Evolutionary conservation across 2,797 vertebrate genomes (phyloP).

Genomic region (Gobionotothen gibberifrons): DNA sequence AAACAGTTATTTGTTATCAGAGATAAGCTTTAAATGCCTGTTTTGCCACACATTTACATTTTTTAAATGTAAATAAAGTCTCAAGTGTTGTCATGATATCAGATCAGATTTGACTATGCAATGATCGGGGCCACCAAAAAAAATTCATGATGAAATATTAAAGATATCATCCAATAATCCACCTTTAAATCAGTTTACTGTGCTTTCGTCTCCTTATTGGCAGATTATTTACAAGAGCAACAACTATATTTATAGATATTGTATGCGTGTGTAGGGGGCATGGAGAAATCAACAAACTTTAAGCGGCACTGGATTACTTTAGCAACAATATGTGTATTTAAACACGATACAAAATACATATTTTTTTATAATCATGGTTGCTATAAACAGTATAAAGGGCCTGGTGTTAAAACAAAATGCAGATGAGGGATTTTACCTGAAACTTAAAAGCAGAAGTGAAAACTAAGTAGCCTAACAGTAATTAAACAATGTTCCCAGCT

Average conservation of each 20-base stretch:
- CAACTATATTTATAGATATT: too few relatives aligned
- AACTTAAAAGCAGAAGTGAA: conserved; percentile 31
- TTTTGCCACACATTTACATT: neutral
- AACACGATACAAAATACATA: too few relatives aligned
- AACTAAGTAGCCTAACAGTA: neutral
- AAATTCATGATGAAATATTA: neutral
- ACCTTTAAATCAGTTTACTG: neutral
- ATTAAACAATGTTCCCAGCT: neutral
- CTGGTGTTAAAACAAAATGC: neutral
- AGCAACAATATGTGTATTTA: too few relatives aligned
- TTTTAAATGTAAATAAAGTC: neutral
- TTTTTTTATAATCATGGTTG: too few relatives aligned
- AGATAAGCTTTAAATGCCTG: neutral
- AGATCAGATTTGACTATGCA: neutral
- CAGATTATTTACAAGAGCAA: neutral
- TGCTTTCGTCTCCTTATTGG: neutral
- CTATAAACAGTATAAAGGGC: too few relatives aligned
- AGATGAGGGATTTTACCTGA: neutral
- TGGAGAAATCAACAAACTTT: too few relatives aligned
- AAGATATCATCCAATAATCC: too few relatives aligned
- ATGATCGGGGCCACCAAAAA: neutral
- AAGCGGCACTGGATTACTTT: too few relatives aligned
- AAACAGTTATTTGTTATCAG: neutral
- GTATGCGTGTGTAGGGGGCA: too few relatives aligned
- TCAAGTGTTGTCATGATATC: neutral